These are phyloP conservation scores for Tokudaia muenninki DNA, from an alignment of 2,797 vertebrate genomes.

Conservation along the genomic window DNA sequence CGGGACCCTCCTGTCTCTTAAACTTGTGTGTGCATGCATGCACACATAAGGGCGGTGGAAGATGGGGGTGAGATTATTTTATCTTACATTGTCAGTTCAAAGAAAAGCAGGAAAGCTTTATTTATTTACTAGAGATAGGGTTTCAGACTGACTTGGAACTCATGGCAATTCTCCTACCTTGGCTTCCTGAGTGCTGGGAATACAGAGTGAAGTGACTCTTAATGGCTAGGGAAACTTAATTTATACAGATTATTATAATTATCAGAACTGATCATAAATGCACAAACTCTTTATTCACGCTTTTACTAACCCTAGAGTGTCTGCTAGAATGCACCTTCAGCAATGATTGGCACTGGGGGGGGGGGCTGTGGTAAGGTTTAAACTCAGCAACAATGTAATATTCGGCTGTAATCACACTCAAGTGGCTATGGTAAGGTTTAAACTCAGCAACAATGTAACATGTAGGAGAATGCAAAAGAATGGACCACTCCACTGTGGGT, in stretches of 20 bases:
- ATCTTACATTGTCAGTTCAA: not conserved
- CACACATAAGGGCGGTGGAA: not conserved
- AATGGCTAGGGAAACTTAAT: slow-evolving; percentile 5
- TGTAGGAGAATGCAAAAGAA: not conserved
- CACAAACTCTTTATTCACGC: not conserved
- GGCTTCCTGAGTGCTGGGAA: not conserved
- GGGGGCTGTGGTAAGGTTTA: not conserved
- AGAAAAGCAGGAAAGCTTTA: slow-evolving; percentile 46
- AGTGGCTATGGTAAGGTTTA: not conserved
- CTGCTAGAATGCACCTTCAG: not conserved
- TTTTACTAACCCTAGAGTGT: not conserved
- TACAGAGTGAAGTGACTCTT: not conserved
- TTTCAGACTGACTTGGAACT: not conserved
- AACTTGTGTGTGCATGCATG: not conserved
- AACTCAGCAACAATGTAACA: not conserved
- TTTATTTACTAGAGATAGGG: not conserved
- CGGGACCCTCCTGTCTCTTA: not conserved
- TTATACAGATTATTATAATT: not conserved
- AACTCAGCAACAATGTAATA: not conserved
- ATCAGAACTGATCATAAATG: not conserved
- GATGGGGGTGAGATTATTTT: not conserved
- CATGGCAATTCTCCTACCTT: not conserved
- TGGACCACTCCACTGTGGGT: not conserved
- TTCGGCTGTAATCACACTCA: not conserved
- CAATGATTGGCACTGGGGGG: not conserved